These are phyloP conservation scores for Marcusenius ussheri DNA, from an alignment of 2,113 vertebrate species.

Conservation along the genomic window DNA sequence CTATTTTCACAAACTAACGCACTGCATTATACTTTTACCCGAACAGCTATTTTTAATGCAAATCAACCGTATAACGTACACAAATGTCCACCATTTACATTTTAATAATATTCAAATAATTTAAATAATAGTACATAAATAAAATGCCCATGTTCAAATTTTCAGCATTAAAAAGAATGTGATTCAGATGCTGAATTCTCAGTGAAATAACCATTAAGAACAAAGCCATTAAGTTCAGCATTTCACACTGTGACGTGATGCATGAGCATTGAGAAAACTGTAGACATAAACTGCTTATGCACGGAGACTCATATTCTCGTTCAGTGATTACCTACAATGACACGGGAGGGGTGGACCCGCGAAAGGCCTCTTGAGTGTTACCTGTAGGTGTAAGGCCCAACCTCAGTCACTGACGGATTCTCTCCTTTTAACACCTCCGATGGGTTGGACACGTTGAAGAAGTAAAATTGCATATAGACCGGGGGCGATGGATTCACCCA, in stretches of 20 bases:
- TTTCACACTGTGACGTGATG: background rate
- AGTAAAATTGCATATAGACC: slow-evolving; percentile 92
- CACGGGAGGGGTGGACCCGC: background rate
- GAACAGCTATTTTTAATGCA: background rate
- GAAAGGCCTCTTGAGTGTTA: slow-evolving; percentile 36
- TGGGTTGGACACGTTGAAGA: slow-evolving; percentile 89
- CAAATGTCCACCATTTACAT: background rate
- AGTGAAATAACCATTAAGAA: background rate
- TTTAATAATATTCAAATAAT: background rate
- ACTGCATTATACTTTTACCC: background rate
- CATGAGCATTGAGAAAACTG: background rate
- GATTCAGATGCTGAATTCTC: background rate
- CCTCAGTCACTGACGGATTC: slow-evolving; percentile 69
- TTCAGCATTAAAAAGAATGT: background rate
- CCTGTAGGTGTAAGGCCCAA: slow-evolving; percentile 93
- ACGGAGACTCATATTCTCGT: background rate
- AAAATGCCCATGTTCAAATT: background rate
- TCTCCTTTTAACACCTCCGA: slow-evolving; percentile 75
- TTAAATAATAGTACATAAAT: background rate
- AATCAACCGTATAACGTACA: background rate
- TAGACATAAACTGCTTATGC: background rate
- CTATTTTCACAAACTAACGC: background rate
- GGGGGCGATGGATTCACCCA: slow-evolving; percentile 82
- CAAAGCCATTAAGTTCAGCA: background rate
- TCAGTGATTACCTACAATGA: background rate